A percentile compares a stretch with the other conserved stretches of the same genome.
Conservation (phyloP, 2,113 vertebrate species). For the Lepus europaeus region DNA sequence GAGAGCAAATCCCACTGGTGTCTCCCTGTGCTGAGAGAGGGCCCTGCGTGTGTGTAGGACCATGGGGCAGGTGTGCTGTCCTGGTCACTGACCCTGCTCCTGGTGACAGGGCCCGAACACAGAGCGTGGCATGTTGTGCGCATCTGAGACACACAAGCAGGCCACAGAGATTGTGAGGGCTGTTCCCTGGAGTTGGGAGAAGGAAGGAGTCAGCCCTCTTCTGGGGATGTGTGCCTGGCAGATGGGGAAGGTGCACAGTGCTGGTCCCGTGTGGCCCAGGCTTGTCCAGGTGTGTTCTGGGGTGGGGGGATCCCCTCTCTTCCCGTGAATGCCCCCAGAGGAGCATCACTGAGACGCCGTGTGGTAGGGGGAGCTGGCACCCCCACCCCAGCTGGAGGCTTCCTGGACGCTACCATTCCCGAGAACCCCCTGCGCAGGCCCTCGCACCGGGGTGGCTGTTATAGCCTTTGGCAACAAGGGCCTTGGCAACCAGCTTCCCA, state of each 20-base stretch:
- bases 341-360: neutral
- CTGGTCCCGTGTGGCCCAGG: neutral
- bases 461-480: slow-evolving; percentile 84
- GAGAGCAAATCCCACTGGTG: neutral
- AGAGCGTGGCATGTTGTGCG: neutral
- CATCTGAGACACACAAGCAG: neutral
- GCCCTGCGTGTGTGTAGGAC: neutral
- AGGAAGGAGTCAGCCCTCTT: neutral
- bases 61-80: neutral
- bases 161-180: neutral
- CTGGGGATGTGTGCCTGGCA: neutral
- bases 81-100: neutral
- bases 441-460: slow-evolving; percentile 71
- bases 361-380: neutral
- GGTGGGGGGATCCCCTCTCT: neutral
- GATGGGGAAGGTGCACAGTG: neutral
- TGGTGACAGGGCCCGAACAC: neutral
- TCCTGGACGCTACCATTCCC: slow-evolving; percentile 29
- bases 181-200: slow-evolving; percentile 5
- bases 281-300: neutral
- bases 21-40: slow-evolving; percentile 23
- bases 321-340: neutral
- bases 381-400: neutral
- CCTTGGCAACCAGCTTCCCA: slow-evolving; percentile 83
- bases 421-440: slow-evolving; percentile 49